Evolutionary conservation across 2,113 vertebrate species (phyloP), one percentile per base, ranked within the genome.

Genomic region (Ellobius talpinus): DNA sequence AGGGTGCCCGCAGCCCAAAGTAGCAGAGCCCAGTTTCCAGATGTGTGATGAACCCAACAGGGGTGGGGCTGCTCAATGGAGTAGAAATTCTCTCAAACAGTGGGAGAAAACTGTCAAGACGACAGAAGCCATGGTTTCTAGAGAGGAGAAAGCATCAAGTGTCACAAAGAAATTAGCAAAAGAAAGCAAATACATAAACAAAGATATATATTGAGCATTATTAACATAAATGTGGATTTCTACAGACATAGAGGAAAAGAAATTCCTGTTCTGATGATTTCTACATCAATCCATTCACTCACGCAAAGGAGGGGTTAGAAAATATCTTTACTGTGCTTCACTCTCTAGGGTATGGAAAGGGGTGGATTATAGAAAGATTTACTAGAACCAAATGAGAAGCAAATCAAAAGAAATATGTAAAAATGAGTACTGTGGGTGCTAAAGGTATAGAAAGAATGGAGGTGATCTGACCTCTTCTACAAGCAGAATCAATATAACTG

Each of bases 151-250:
- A 58, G 31, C 0, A 39, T 88, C n/a, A 85, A 16, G 5, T 74
- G 3, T 82, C 36, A 16, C 13, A n/a, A 14, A 39, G 42, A 85
- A 87, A 61, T 61, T 66, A 70, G 74, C 66, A 91, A 73, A 86
- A 79, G 36, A 94, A 95, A 76, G 10, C 76, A 85, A 93, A 9
- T 42, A 42, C n/a, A 55, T 84, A 88, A 95, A 55, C 4, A 68
- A 79, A 76, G 3, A 26, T 1, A 23, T 47, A 23, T 36, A 92
- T 84, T 72, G 70, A 89, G 78, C 23, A 16, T 70, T 61, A 85
- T 70, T 68, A 85, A 84, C 74, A 95, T 74, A 87, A 79, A 76
- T 55, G 77, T 90, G 76, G 7, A 85, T 94, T 84, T 95, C n/a
- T 87, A 70, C 1, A 63, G 45, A n/a, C 58, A 72, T 39, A 86